A percentile compares a stretch with the other conserved stretches of the same genome.
These are phyloP conservation scores for Bombus balteatus DNA, from an alignment of 1,140 invertebrate genomes.

Conservation along the genomic window DNA sequence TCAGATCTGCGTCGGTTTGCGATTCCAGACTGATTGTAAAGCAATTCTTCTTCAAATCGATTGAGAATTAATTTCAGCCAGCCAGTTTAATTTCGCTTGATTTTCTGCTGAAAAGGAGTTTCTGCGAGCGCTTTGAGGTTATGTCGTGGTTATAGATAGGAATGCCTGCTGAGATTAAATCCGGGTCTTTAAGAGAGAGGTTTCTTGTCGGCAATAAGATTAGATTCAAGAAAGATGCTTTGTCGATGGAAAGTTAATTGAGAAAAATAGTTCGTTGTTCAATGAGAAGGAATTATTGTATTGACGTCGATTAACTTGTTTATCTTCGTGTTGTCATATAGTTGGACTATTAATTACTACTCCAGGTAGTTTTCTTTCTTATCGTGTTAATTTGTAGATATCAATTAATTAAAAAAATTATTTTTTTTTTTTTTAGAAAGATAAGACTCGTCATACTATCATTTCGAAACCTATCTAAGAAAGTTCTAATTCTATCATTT, in stretches of 20 bases:
- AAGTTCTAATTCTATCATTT: too few relatives aligned
- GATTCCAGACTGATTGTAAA: constrained; percentile 1
- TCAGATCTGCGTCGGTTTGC: neutral
- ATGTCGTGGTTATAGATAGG: neutral
- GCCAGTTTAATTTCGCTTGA: neutral
- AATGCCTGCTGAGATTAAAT: neutral
- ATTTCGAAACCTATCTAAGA: too few relatives aligned
- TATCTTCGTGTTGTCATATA: too few relatives aligned
- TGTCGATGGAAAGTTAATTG: neutral
- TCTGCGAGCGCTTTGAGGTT: neutral
- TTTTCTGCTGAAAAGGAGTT: neutral
- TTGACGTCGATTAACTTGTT: too few relatives aligned
- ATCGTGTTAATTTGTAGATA: too few relatives aligned
- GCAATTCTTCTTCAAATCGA: neutral
- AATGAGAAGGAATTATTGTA: neutral
- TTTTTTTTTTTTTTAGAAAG: too few relatives aligned
- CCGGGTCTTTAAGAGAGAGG: too few relatives aligned
- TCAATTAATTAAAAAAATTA: too few relatives aligned
- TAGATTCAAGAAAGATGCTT: neutral
- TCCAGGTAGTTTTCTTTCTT: too few relatives aligned
- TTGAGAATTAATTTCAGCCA: neutral
- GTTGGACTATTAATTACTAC: too few relatives aligned
- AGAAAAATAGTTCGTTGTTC: neutral
- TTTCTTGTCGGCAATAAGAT: neutral
- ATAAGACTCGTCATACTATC: too few relatives aligned